Percentiles rank a stretch among this genome's conserved stretches.
phyloP scores from a whole-genome alignment of 2,888 invertebrate species.

The Torymus tubicola region DNA sequence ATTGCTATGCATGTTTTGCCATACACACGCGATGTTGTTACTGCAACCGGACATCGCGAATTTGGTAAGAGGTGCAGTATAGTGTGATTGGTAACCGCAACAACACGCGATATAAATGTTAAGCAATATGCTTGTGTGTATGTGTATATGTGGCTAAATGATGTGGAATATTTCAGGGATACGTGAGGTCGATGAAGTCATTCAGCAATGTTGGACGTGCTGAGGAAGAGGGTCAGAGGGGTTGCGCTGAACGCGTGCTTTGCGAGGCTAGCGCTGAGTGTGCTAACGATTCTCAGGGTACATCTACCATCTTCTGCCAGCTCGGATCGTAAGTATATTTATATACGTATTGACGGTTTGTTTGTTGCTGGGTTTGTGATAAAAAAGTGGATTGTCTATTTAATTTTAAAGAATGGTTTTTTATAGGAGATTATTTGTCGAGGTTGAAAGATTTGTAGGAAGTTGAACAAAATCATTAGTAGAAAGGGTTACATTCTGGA shows the following conservation, averaged over 20 bases:
- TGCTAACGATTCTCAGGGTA: slow-evolving; percentile 85
- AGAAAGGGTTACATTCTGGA: no score
- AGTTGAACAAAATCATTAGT: no score
- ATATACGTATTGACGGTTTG: neutral
- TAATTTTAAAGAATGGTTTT: no score
- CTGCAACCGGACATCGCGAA: neutral
- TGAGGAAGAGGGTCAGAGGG: slow-evolving; percentile 90
- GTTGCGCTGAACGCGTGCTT: slow-evolving; percentile 81
- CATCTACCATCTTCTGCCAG: slow-evolving; percentile 90
- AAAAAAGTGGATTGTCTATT: no score
- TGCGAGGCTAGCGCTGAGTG: slow-evolving; percentile 95
- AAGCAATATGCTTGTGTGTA: neutral
- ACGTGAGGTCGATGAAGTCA: slow-evolving; percentile 84
- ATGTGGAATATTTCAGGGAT: slow-evolving; percentile 78
- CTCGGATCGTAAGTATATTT: slow-evolving; percentile 89
- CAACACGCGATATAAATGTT: no score
- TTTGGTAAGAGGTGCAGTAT: no score
- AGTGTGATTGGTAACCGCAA: no score
- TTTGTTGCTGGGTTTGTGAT: no score
- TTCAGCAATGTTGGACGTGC: slow-evolving; percentile 80
- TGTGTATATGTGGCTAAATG: no score
- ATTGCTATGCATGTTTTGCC: neutral
- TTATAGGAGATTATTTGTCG: no score
- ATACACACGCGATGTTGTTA: neutral
- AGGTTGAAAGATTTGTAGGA: no score